Conservation (phyloP, 2,888 invertebrate species). For the Thyatira batis region DNA sequence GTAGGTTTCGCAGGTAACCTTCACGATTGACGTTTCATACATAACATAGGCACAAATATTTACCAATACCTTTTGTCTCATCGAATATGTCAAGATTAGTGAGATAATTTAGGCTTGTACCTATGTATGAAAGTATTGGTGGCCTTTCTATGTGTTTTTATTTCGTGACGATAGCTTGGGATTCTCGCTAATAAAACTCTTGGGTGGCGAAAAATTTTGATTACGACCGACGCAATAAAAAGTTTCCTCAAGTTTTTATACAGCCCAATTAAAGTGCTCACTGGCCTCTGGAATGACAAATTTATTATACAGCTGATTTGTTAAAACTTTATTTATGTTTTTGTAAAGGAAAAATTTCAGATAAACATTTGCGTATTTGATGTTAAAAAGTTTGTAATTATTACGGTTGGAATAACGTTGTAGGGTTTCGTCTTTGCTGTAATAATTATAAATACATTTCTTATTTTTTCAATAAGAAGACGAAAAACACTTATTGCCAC, state of each 20-base stretch:
- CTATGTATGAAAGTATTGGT: background rate
- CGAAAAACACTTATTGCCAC: too few relatives aligned
- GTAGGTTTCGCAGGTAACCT: too few relatives aligned
- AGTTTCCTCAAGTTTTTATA: conserved; percentile 43
- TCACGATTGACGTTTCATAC: too few relatives aligned
- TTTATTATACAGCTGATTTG: conserved; percentile 49
- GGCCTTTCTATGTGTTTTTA: background rate
- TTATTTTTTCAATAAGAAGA: too few relatives aligned
- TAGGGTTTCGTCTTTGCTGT: background rate
- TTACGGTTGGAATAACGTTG: background rate
- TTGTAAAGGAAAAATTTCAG: background rate
- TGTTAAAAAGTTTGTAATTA: background rate
- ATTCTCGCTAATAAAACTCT: conserved; percentile 47
- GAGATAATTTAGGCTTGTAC: too few relatives aligned
- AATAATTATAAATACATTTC: background rate
- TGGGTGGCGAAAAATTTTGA: conserved; percentile 51
- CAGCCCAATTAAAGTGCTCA: conserved; percentile 56
- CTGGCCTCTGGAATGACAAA: conserved; percentile 42
- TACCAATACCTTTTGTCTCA: too few relatives aligned
- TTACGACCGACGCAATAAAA: conserved; percentile 59
- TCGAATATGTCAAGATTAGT: too few relatives aligned
- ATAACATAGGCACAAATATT: too few relatives aligned
- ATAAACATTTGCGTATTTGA: background rate
- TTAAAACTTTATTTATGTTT: conserved; percentile 19
- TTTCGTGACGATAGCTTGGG: background rate